Base-by-base conservation (phyloP, 2,888 invertebrate species). In the Desoria tigrina region DNA sequence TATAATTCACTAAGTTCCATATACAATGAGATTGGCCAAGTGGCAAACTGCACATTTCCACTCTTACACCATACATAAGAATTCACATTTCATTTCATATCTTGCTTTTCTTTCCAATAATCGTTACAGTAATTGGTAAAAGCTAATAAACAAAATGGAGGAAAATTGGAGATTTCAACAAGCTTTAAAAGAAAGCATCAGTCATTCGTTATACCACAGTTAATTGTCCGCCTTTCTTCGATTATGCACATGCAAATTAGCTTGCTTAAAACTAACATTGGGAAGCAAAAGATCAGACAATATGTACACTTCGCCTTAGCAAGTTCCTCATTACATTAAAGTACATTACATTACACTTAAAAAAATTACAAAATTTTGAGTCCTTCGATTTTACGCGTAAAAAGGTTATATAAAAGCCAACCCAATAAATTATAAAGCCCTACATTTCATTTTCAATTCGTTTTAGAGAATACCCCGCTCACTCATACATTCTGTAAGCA, bases 151-250 rank as follows among this genome's bases (percentile, higher is more conserved):
- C 57, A 57, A 39, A 55, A 27, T 28, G 55, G 11, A 39, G 42
- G 32, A 39, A 7, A 21, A 23, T 23, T 57, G 55, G 51, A 51
- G 51, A 51, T 51, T 23, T 51, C 28, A 57, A 63, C 51, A 63
- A 57, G 57, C 63, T 57, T 56, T 45, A 49, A 63, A 57, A 63
- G 57, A 51, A 63, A 63, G 57, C 63, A 57, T 64, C 64, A 64
- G 64, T 64, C 64, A 64, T 58, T 59, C 64, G 55, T 58, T 59
- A 59, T 59, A 64, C 64, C 64, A 64, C 64, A 64, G 64, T 58
- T 58, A 59, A 58, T 58, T 63, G 63, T 63, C 63, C 57, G 57
- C 57, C 50, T 61, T n/a, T n/a, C n/a, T n/a, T 53, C 61, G 61
- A 61, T 61, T 53, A 61, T 53, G 61, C 61, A 54, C 57, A 57